phyloP scores from a whole-genome alignment of 2,113 vertebrate genomes.

The Urocitellus parryii region DNA sequence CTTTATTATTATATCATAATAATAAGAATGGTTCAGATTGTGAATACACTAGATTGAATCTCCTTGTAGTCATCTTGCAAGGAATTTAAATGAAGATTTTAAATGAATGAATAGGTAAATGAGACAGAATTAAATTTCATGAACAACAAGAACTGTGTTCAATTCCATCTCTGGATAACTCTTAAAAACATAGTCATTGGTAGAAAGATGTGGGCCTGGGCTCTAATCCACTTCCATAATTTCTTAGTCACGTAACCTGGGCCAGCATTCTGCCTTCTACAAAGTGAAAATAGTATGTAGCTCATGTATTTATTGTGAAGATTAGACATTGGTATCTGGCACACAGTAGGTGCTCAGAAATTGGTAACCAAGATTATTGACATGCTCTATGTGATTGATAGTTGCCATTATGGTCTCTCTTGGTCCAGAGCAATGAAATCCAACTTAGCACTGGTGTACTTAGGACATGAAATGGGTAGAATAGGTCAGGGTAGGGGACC shows the following conservation, averaged over 20 bases:
- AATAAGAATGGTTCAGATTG: background rate
- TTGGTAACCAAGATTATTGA: background rate
- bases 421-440: slow-evolving; percentile 3
- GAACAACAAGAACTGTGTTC: background rate
- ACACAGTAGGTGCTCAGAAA: background rate
- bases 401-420: background rate
- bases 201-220: background rate
- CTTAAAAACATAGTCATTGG: background rate
- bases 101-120: slow-evolving; percentile 15
- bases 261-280: background rate
- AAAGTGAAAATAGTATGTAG: background rate
- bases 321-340: background rate
- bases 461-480: background rate
- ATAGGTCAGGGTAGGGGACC: background rate
- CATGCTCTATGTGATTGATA: background rate
- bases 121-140: background rate
- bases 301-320: background rate
- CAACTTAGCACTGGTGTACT: background rate
- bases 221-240: background rate
- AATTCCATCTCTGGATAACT: background rate
- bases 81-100: background rate
- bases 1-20: background rate
- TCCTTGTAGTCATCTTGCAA: background rate
- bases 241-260: background rate
- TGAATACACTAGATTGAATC: slow-evolving; percentile 7